Percentiles rank a stretch among this genome's conserved stretches.
Conservation (phyloP, 2,888 invertebrate genomes). For the Steinernema hermaphroditum region DNA sequence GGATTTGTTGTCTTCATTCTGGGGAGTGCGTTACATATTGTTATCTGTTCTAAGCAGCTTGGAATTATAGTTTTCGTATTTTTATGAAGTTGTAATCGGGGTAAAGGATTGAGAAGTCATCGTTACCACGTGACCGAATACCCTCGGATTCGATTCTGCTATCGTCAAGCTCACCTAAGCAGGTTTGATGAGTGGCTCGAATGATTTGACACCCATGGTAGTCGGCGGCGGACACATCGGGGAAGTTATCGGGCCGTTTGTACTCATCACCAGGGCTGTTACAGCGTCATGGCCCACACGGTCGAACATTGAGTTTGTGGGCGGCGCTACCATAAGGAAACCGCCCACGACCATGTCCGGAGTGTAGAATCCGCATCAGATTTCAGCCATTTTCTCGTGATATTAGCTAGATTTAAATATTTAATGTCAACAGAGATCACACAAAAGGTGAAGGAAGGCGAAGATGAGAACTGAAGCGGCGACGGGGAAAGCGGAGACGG, state of each 20-base stretch:
- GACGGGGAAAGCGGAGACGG: background rate
- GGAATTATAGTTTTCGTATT: background rate
- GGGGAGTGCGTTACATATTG: background rate
- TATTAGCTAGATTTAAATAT: no score
- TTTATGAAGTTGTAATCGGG: background rate
- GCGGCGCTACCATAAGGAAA: constrained; percentile 6
- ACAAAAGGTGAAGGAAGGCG: background rate
- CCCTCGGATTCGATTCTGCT: background rate
- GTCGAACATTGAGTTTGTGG: background rate
- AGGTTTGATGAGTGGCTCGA: background rate
- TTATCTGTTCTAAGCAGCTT: background rate
- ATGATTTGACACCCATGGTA: background rate
- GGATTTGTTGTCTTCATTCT: no score
- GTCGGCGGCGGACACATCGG: constrained; percentile 23
- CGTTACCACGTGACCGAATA: background rate
- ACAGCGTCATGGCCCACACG: background rate
- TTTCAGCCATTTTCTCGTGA: no score
- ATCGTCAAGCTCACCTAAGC: constrained; percentile 2
- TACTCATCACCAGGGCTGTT: background rate
- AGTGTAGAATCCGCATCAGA: constrained; percentile 7
- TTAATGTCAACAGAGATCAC: no score
- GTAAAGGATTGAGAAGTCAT: constrained; percentile 4
- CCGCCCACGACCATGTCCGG: constrained; percentile 21
- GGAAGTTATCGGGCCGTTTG: background rate
- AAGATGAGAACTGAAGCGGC: background rate